Conservation (phyloP, 2,888 invertebrate species). For the Chrysolina oricalcia region DNA sequence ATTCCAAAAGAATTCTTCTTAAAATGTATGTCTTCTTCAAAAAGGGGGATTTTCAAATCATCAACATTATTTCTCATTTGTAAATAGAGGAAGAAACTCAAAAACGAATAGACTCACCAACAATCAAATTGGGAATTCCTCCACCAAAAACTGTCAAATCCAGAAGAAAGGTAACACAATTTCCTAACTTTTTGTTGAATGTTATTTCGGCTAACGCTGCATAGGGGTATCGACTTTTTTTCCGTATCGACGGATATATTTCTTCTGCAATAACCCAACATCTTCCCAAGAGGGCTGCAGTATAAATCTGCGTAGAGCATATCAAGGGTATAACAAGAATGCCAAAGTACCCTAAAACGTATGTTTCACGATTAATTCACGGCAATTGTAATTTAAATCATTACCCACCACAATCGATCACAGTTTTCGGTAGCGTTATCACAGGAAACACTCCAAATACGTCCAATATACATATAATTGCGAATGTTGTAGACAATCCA, state of each 20-base stretch:
- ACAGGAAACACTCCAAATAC: constrained; percentile 90
- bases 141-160: constrained; percentile 85
- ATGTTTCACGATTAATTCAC: background rate
- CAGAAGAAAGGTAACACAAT: constrained; percentile 80
- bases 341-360: constrained; percentile 78
- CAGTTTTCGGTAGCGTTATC: constrained; percentile 82
- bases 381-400: background rate
- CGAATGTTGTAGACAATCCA: constrained; percentile 80
- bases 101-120: constrained; percentile 74
- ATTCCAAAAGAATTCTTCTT: too few relatives aligned
- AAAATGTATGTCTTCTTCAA: too few relatives aligned
- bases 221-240: constrained; percentile 82
- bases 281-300: constrained; percentile 84
- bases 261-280: constrained; percentile 88
- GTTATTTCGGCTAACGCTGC: constrained; percentile 88
- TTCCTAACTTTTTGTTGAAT: constrained; percentile 78
- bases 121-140: constrained; percentile 86
- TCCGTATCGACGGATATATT: constrained; percentile 76
- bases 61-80: too few relatives aligned
- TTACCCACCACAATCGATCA: constrained; percentile 82
- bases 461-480: constrained; percentile 85
- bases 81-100: too few relatives aligned
- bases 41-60: too few relatives aligned
- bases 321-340: constrained; percentile 80
- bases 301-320: constrained; percentile 84